Evolutionary conservation across 2,888 invertebrate species (phyloP).

Genomic region (Conistra vaccinii): DNA sequence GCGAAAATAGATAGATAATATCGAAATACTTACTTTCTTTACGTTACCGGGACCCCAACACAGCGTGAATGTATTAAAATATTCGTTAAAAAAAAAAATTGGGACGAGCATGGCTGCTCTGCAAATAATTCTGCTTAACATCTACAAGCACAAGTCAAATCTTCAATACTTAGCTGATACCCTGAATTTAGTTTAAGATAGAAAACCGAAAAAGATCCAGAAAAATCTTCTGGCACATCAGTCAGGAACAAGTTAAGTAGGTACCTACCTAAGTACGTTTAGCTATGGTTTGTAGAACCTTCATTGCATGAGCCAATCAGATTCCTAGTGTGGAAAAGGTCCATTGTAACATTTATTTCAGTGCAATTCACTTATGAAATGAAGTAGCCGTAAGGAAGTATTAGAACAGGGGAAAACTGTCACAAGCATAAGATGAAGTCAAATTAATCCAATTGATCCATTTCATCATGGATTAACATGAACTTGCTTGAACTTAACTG

Average conservation of each 20-base stretch:
- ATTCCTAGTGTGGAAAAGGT: not conserved
- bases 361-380: not conserved
- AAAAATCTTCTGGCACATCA: not conserved
- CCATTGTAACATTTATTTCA: not conserved
- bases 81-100: not conserved
- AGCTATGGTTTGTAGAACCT: not conserved
- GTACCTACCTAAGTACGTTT: not conserved
- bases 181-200: not conserved
- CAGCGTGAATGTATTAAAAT: not conserved
- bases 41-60: constrained; percentile 9
- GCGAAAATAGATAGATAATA: constrained; percentile 32
- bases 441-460: not conserved
- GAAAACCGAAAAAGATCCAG: not conserved
- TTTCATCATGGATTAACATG: not conserved
- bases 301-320: not conserved
- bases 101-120: constrained; percentile 17
- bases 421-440: not conserved
- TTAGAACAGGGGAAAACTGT: too few species aligned
- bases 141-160: constrained; percentile 19
- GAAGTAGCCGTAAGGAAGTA: not conserved
- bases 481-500: not conserved
- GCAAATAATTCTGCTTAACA: constrained; percentile 16
- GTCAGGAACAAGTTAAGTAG: not conserved
- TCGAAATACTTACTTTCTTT: constrained; percentile 39
- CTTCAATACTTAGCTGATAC: not conserved